Conservation (phyloP, 1,140 invertebrate species). For the Spodoptera frugiperda region DNA sequence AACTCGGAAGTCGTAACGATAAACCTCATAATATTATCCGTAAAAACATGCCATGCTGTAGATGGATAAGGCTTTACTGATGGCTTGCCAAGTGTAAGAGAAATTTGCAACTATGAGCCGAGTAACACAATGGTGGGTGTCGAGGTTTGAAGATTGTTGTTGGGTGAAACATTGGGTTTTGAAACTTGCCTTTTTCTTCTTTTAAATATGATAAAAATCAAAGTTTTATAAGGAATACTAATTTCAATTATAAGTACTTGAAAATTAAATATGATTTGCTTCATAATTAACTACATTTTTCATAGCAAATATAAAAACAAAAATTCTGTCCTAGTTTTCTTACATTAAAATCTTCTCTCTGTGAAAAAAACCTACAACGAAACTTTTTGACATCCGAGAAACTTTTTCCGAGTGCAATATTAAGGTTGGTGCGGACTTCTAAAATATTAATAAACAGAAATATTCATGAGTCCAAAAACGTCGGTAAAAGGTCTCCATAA, state of each 20-base stretch:
- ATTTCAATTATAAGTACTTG: no score
- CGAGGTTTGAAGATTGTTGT: no score
- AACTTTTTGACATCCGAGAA: background rate
- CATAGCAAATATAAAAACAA: no score
- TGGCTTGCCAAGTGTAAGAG: background rate
- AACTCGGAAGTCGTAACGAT: conserved; percentile 20
- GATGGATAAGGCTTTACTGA: background rate
- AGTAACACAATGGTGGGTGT: no score
- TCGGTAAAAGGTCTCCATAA: background rate
- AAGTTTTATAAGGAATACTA: no score
- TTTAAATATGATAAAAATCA: no score
- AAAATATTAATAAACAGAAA: conserved; percentile 5
- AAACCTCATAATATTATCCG: conserved; percentile 11
- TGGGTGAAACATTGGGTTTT: no score
- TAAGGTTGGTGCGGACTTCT: background rate
- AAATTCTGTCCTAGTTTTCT: background rate
- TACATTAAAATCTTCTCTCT: background rate
- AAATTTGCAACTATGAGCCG: background rate
- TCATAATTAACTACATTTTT: no score
- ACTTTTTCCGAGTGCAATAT: conserved; percentile 6
- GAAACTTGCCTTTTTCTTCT: no score
- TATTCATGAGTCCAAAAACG: conserved; percentile 18
- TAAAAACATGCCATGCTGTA: background rate
- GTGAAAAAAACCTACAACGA: background rate
- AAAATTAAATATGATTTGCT: no score